Conservation (phyloP, 2,888 invertebrate genomes). For the Pollenia angustigena region DNA sequence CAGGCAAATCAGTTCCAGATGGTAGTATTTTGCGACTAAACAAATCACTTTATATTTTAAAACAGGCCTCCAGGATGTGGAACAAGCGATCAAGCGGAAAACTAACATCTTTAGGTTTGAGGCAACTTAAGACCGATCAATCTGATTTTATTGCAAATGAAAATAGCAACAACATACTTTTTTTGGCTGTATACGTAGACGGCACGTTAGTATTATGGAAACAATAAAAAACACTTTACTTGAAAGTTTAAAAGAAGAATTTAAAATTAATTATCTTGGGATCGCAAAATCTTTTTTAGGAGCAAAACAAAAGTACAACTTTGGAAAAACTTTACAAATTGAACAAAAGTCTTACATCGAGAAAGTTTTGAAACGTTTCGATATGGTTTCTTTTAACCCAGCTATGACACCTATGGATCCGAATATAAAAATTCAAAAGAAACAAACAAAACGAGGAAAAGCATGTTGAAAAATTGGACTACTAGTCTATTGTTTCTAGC, state of each 20-base stretch:
- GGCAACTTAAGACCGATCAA: too few relatives aligned
- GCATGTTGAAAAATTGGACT: neutral
- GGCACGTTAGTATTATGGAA: too few relatives aligned
- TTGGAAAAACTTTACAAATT: neutral
- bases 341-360: neutral
- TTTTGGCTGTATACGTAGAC: slow-evolving; percentile 31
- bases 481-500: too few relatives aligned
- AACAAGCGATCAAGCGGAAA: slow-evolving; percentile 15
- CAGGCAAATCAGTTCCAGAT: slow-evolving; percentile 36
- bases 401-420: neutral
- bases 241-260: too few relatives aligned
- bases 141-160: too few relatives aligned
- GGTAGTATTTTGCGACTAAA: slow-evolving; percentile 44
- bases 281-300: slow-evolving; percentile 67
- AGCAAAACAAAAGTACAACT: slow-evolving; percentile 5
- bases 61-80: slow-evolving; percentile 49
- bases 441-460: neutral
- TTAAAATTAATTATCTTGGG: slow-evolving; percentile 42
- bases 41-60: slow-evolving; percentile 48
- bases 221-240: too few relatives aligned
- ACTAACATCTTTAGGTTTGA: too few relatives aligned
- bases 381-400: too few relatives aligned
- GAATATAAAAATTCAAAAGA: neutral
- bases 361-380: too few relatives aligned
- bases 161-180: slow-evolving; percentile 57